A percentile compares a stretch with the other conserved stretches of the same genome.
phyloP scores from a whole-genome alignment of 2,113 vertebrate genomes.

The Poecile atricapillus region DNA sequence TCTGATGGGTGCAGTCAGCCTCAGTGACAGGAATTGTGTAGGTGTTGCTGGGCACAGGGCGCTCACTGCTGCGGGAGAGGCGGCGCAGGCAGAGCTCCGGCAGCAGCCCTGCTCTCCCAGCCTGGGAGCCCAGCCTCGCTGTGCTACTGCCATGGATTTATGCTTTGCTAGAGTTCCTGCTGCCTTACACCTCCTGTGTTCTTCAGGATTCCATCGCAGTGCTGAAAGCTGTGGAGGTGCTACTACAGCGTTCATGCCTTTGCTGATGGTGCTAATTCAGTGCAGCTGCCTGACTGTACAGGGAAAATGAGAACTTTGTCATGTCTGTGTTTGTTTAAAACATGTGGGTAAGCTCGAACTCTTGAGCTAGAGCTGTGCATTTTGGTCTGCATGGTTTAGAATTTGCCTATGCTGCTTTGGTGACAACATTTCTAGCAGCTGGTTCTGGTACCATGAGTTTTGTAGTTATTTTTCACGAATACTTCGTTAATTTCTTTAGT shows the following conservation, averaged over 20 bases:
- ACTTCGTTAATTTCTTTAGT: neutral
- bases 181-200: neutral
- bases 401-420: neutral
- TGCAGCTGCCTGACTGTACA: neutral
- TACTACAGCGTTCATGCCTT: neutral
- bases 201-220: neutral
- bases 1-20: rapidly evolving
- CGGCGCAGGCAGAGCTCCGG: neutral
- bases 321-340: neutral
- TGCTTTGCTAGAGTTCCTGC: neutral
- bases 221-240: neutral
- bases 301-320: neutral
- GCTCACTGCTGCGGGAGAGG: neutral
- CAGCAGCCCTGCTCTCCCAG: neutral
- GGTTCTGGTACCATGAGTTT: neutral
- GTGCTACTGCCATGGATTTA: neutral
- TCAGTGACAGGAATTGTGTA: rapidly evolving
- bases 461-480: neutral
- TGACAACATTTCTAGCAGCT: neutral
- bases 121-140: neutral
- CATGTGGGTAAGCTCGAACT: neutral
- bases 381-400: neutral
- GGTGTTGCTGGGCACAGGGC: neutral
- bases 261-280: neutral
- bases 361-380: neutral